These are phyloP conservation scores for Gonioctena quinquepunctata DNA, from an alignment of 1,140 invertebrate genomes.

Conservation along the genomic window DNA sequence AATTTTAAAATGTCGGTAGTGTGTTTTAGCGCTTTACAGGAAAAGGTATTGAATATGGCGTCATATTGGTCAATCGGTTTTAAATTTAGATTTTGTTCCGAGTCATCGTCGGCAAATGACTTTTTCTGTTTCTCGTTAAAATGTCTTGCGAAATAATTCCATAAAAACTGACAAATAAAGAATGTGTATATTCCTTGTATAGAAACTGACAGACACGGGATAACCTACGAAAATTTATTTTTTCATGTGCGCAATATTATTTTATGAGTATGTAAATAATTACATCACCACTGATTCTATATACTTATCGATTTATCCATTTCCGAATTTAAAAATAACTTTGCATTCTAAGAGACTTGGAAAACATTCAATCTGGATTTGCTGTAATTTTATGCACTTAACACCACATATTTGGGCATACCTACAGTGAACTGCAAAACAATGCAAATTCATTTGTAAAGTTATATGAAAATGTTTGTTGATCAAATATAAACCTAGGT, in stretches of 20 bases:
- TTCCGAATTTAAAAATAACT: not conserved
- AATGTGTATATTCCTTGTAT: no score
- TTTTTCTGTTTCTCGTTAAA: not conserved
- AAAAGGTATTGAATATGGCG: conserved; percentile 63
- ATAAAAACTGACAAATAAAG: no score
- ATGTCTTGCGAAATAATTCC: not conserved
- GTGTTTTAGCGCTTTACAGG: conserved; percentile 47
- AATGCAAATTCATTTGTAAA: no score
- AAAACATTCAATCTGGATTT: no score
- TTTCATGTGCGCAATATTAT: conserved; percentile 14
- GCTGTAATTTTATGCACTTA: no score
- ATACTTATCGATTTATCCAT: conserved; percentile 6
- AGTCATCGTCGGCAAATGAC: not conserved
- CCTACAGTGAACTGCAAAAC: no score
- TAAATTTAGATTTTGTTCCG: conserved; percentile 55
- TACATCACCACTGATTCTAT: conserved; percentile 14
- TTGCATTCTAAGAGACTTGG: not conserved
- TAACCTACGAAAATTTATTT: conserved; percentile 2
- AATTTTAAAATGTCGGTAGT: conserved; percentile 45
- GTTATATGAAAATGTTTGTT: no score
- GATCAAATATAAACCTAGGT: no score
- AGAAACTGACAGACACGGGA: not conserved
- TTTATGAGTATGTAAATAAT: conserved; percentile 20
- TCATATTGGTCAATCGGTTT: conserved; percentile 55
- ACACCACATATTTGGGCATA: no score